phyloP scores from a whole-genome alignment of 2,888 invertebrate genomes.

The Tiliacea aurago region DNA sequence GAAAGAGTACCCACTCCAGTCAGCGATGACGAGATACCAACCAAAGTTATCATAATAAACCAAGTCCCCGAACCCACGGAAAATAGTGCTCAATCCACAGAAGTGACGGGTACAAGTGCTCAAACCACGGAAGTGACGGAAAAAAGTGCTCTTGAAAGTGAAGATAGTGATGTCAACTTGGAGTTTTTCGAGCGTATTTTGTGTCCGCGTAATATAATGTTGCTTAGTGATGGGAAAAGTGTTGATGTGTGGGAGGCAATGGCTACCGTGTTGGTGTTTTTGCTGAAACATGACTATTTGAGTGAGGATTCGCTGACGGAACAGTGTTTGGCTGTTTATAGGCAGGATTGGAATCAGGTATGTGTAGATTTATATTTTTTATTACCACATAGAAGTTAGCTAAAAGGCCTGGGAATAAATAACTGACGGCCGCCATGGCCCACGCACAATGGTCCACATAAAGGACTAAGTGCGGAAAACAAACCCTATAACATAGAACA shows the following conservation, averaged over 20 bases:
- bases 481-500: too few species aligned
- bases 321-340: constrained; percentile 92
- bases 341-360: constrained; percentile 92
- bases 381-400: too few species aligned
- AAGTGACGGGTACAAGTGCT: not conserved
- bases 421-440: too few species aligned
- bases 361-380: constrained; percentile 16
- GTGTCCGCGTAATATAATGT: constrained; percentile 83
- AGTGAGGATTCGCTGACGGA: constrained; percentile 91
- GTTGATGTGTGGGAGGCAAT: constrained; percentile 83
- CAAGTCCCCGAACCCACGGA: constrained; percentile 6
- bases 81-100: not conserved
- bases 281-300: constrained; percentile 90
- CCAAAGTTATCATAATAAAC: constrained; percentile 38
- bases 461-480: too few species aligned
- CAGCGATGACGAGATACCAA: constrained; percentile 74
- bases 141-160: constrained; percentile 31
- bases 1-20: constrained; percentile 75
- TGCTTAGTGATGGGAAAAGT: constrained; percentile 73
- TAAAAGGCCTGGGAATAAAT: too few species aligned
- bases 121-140: constrained; percentile 6
- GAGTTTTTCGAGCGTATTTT: constrained; percentile 83
- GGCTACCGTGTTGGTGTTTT: constrained; percentile 81
- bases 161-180: constrained; percentile 59
- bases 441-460: too few species aligned